phyloP scores from a whole-genome alignment of 2,797 vertebrate genomes.

The Fistularia tabacaria region DNA sequence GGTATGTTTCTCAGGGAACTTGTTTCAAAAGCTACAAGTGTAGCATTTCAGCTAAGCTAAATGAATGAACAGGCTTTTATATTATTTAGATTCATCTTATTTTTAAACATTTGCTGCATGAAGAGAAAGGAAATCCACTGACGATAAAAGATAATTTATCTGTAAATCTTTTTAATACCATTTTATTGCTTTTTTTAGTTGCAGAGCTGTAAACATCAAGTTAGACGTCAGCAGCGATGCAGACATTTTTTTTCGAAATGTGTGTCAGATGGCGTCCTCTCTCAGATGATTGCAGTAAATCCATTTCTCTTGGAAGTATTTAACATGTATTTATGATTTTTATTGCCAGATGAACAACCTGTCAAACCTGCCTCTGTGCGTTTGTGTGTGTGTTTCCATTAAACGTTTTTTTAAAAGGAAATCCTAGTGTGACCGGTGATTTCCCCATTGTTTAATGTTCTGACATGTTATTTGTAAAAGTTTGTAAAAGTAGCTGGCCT shows the following conservation, averaged over 20 bases:
- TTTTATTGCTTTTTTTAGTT: no score
- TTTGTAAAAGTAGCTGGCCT: no score
- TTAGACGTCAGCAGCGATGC: no score
- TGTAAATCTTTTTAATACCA: no score
- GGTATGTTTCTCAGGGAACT: slow-evolving; percentile 42
- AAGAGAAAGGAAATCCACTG: no score
- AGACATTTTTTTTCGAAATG: no score
- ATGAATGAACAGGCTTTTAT: background rate
- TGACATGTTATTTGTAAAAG: background rate
- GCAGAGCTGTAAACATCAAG: no score
- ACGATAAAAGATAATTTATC: no score
- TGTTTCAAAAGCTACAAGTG: slow-evolving; percentile 19
- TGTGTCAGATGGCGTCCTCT: no score
- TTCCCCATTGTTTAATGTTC: background rate
- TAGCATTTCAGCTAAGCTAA: background rate
- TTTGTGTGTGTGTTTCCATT: background rate
- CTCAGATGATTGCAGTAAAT: slow-evolving; percentile 3
- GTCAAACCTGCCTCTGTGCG: slow-evolving; percentile 5
- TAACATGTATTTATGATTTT: slow-evolving; percentile 49
- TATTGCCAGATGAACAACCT: slow-evolving; percentile 42
- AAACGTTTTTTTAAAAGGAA: background rate
- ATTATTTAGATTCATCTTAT: no score
- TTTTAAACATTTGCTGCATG: no score
- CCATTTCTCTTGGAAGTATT: slow-evolving; percentile 38
- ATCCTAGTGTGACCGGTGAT: background rate